Evolutionary conservation across 2,113 vertebrate genomes (phyloP).

Genomic region (Hiodon tergisus): DNA sequence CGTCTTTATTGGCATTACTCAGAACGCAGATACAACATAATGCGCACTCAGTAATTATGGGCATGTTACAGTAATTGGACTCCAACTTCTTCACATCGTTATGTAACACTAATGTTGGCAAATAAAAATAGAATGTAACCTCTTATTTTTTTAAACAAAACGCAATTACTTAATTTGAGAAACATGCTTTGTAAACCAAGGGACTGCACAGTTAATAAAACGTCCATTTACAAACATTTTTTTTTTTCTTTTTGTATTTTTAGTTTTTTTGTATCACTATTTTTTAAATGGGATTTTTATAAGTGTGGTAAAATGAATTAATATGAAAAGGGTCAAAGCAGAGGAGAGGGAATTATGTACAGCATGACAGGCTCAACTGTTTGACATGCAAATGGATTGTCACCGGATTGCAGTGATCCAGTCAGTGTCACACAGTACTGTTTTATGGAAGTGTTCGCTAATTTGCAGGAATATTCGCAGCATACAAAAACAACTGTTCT

Average conservation of each 20-base stretch:
- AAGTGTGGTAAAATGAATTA: constrained; percentile 8
- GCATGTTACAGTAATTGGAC: constrained; percentile 27
- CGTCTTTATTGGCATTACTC: constrained; percentile 49
- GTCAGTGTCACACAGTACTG: neutral
- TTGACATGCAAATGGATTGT: neutral
- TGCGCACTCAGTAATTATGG: constrained; percentile 35
- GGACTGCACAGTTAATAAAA: constrained; percentile 46
- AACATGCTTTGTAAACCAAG: constrained; percentile 47
- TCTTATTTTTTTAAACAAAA: constrained; percentile 2
- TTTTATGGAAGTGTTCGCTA: neutral
- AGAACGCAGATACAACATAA: constrained; percentile 42
- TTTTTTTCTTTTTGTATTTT: constrained; percentile 18
- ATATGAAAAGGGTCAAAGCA: neutral
- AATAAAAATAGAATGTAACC: neutral
- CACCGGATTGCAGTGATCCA: neutral
- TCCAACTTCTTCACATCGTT: constrained; percentile 30
- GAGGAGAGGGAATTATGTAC: neutral
- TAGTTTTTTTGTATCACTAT: constrained; percentile 29
- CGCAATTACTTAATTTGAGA: constrained; percentile 36
- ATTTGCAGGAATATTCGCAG: neutral
- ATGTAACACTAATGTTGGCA: constrained; percentile 34
- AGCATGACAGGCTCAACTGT: neutral
- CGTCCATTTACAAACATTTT: constrained; percentile 35
- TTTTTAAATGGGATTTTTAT: constrained; percentile 13
- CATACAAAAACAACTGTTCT: constrained; percentile 1